phyloP scores from a whole-genome alignment of 2,888 invertebrate genomes.

The Lasioglossum villosulum region DNA sequence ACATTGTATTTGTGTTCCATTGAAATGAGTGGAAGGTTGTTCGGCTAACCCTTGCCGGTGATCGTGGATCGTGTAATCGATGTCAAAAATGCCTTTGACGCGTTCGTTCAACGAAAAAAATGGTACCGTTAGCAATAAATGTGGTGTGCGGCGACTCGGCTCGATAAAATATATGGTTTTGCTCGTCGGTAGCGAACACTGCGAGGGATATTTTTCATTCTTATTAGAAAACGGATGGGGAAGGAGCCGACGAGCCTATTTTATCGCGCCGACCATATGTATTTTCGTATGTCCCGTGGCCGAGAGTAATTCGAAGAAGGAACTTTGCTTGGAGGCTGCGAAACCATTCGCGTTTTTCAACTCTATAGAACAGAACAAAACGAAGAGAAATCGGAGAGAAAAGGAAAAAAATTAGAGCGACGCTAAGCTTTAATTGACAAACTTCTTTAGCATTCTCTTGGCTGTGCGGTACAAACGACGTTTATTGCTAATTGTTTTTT shows the following conservation, averaged over 20 bases:
- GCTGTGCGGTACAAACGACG: conserved; percentile 48
- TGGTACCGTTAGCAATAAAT: conserved; percentile 61
- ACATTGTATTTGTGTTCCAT: not conserved
- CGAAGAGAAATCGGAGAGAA: not conserved
- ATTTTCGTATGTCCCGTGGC: conserved; percentile 43
- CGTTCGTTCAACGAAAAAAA: conserved; percentile 55
- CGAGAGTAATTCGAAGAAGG: conserved; percentile 45
- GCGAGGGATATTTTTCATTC: conserved; percentile 65
- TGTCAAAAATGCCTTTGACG: conserved; percentile 47
- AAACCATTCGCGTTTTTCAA: not conserved
- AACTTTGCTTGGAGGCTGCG: conserved; percentile 20
- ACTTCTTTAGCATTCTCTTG: conserved; percentile 40
- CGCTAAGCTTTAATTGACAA: not conserved
- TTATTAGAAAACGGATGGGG: conserved; percentile 37
- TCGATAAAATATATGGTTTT: conserved; percentile 47
- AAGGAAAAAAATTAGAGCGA: not conserved
- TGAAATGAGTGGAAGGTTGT: not conserved
- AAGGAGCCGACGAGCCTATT: conserved; percentile 39
- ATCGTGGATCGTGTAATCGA: not conserved
- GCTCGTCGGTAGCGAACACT: conserved; percentile 27
- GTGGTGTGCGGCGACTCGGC: conserved; percentile 39
- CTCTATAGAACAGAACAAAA: not conserved
- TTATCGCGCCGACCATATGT: conserved; percentile 49
- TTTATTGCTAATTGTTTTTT: conserved; percentile 60
- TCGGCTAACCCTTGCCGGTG: not conserved